Percentiles rank a stretch among this genome's conserved stretches.
phyloP scores from a whole-genome alignment of 2,113 vertebrate species.

The Hydrochoerus hydrochaeris region DNA sequence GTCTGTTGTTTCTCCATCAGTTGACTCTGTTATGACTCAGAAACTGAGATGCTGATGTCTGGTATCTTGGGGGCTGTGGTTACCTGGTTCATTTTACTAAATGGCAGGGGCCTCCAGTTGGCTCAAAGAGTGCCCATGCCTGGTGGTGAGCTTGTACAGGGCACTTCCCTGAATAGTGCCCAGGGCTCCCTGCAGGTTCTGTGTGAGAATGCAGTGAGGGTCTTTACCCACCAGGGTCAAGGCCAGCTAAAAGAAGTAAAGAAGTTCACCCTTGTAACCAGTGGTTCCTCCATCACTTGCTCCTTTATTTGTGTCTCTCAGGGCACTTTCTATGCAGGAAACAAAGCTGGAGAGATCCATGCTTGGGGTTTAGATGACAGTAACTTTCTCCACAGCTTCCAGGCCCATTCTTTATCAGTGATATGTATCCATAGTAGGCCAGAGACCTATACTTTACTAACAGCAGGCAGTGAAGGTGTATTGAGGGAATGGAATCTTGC shows the following conservation, averaged over 20 bases:
- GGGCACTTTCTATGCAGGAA: constrained; percentile 77
- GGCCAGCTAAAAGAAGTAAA: constrained; percentile 64
- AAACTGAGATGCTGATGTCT: constrained; percentile 72
- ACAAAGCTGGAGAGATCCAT: constrained; percentile 74
- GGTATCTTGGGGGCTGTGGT: constrained; percentile 77
- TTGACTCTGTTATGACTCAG: constrained; percentile 78
- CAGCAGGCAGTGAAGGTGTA: constrained; percentile 72
- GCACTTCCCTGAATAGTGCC: constrained; percentile 60
- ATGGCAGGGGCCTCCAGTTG: constrained; percentile 51
- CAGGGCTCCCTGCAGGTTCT: constrained; percentile 65
- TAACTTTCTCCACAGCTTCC: constrained; percentile 74
- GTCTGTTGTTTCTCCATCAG: constrained; percentile 71
- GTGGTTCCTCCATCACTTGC: constrained; percentile 70
- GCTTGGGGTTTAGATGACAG: constrained; percentile 72
- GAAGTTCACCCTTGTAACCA: not conserved
- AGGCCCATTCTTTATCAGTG: constrained; percentile 76
- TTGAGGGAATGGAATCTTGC: constrained; percentile 82
- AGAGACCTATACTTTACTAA: constrained; percentile 71
- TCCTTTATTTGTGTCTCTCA: constrained; percentile 65
- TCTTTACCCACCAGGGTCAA: constrained; percentile 65
- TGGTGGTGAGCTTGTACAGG: constrained; percentile 62
- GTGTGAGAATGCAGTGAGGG: constrained; percentile 74
- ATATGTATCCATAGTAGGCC: constrained; percentile 62
- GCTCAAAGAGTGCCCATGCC: constrained; percentile 43
- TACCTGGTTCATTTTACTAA: constrained; percentile 78